A percentile compares a stretch with the other conserved stretches of the same genome.
These are phyloP conservation scores for Hemicentrotus pulcherrimus DNA, from an alignment of 35 echinoderm and acorn worm genomes.

Conservation along the genomic window DNA sequence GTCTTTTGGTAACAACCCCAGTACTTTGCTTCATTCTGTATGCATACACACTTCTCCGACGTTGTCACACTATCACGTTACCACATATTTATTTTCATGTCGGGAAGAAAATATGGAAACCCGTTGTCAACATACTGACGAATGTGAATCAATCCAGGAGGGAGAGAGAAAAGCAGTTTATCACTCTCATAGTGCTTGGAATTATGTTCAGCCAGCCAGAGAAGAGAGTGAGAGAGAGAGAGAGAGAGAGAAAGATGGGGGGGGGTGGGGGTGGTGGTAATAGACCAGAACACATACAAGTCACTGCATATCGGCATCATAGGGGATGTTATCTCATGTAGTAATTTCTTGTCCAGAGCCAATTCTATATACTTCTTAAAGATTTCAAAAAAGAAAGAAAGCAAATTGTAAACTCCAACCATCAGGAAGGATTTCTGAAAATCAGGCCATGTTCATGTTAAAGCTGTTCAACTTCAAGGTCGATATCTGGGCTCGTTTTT, in stretches of 20 bases:
- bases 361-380: no score
- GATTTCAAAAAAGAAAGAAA: neutral
- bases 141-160: neutral
- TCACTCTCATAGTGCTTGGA: neutral
- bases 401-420: neutral
- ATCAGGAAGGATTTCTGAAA: neutral
- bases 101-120: neutral
- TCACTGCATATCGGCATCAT: no score
- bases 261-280: no score
- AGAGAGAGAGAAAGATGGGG: no score
- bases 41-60: neutral
- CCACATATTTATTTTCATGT: neutral
- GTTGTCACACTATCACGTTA: neutral
- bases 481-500: neutral
- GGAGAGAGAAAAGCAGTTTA: neutral
- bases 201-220: neutral
- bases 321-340: no score
- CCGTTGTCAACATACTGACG: neutral
- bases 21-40: neutral
- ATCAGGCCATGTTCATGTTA: neutral
- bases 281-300: neutral
- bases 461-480: neutral
- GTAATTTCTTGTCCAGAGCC: no score
- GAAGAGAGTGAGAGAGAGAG: no score
- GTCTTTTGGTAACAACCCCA: neutral